Evolutionary conservation across 2,888 invertebrate genomes (phyloP).

Genomic region (Acanthopleura granulata): DNA sequence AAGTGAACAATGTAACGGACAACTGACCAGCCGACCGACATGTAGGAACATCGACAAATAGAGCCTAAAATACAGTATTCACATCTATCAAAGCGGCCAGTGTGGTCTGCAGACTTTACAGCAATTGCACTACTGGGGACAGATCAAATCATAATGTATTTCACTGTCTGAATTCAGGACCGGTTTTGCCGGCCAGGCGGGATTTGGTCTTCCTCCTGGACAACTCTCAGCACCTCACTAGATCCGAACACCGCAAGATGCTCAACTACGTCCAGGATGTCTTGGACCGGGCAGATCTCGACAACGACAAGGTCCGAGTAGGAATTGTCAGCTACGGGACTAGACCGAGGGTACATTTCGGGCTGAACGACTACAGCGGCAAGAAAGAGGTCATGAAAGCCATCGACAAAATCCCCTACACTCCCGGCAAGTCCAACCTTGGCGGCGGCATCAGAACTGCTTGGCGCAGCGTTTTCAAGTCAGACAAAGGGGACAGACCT

Average conservation of each 20-base stretch:
- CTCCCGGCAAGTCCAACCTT: constrained; percentile 3
- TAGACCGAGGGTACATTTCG: background rate
- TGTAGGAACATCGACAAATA: no score
- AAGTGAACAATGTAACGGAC: no score
- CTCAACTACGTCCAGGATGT: constrained; percentile 1
- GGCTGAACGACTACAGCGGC: background rate
- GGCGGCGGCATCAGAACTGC: background rate
- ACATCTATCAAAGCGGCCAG: no score
- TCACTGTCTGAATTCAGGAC: background rate
- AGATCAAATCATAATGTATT: no score
- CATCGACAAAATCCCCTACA: background rate
- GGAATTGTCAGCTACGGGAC: constrained; percentile 6
- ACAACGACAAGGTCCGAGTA: constrained; percentile 4
- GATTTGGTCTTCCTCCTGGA: constrained; percentile 13
- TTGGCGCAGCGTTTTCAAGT: background rate
- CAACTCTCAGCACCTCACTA: background rate
- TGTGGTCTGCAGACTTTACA: no score
- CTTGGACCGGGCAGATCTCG: background rate
- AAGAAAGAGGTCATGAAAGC: background rate
- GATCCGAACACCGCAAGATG: background rate
- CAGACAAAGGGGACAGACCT: background rate
- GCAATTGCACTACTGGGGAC: no score
- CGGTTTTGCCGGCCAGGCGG: background rate
- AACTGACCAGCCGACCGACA: no score
- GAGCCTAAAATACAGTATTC: no score